phyloP scores from a whole-genome alignment of 2,113 vertebrate species.

The Atractosteus spatula region DNA sequence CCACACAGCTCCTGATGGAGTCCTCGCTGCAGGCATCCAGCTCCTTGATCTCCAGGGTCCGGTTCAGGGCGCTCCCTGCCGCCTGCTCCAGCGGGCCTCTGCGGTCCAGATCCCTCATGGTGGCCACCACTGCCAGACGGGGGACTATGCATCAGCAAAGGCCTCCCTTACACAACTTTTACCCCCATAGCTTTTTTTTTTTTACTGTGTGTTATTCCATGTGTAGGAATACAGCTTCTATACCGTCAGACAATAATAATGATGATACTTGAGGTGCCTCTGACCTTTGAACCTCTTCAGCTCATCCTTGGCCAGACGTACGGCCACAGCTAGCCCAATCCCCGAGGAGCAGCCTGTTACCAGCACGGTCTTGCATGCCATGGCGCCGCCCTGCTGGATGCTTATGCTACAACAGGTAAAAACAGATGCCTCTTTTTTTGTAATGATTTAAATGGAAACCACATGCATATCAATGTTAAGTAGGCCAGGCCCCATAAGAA shows the following conservation, averaged over 20 bases:
- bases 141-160: background rate
- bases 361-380: slow-evolving; percentile 60
- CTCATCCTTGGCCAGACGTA: slow-evolving; percentile 69
- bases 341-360: slow-evolving; percentile 80
- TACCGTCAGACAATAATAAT: too few species aligned
- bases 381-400: slow-evolving; percentile 13
- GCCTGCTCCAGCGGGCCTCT: slow-evolving; percentile 52
- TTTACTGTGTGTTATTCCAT: too few species aligned
- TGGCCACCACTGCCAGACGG: slow-evolving; percentile 58
- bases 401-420: too few species aligned
- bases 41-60: slow-evolving; percentile 63
- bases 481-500: too few species aligned
- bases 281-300: slow-evolving; percentile 69
- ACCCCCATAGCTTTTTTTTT: too few species aligned
- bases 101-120: slow-evolving; percentile 63
- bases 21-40: slow-evolving; percentile 61
- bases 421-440: too few species aligned
- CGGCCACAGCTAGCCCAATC: slow-evolving; percentile 72
- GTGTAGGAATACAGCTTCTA: too few species aligned
- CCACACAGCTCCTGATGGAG: slow-evolving; percentile 66
- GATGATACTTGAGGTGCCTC: too few species aligned
- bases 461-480: too few species aligned
- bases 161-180: too few species aligned
- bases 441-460: too few species aligned
- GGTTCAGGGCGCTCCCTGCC: slow-evolving; percentile 52